phyloP scores from a whole-genome alignment of 2,797 vertebrate species.

The Ictinia mississippiensis region DNA sequence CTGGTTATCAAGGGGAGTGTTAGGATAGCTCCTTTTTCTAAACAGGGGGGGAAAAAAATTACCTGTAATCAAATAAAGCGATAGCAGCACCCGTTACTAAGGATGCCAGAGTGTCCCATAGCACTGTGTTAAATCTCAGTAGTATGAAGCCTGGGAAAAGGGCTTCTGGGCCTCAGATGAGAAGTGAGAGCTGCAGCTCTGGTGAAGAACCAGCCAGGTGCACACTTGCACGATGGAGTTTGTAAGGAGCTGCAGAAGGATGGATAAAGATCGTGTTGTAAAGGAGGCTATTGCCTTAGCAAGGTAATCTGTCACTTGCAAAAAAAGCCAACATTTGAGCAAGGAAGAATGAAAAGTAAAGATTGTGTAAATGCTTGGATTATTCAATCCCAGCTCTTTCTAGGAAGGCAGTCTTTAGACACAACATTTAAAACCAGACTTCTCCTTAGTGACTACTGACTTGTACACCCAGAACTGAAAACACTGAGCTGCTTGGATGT shows the following conservation, averaged over 20 bases:
- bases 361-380: neutral
- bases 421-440: neutral
- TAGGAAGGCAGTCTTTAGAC: neutral
- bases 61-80: neutral
- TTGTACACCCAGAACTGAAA: neutral
- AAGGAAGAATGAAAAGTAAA: neutral
- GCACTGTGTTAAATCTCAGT: neutral
- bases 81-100: neutral
- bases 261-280: neutral
- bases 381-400: neutral
- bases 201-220: neutral
- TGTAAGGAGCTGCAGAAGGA: neutral
- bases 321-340: neutral
- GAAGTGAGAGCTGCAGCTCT: neutral
- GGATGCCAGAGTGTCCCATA: neutral
- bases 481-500: neutral
- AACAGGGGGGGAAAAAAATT: fast-evolving
- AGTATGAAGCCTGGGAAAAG: neutral
- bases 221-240: fast-evolving
- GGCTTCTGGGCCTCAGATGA: neutral
- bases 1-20: neutral
- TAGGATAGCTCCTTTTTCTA: neutral
- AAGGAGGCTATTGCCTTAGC: neutral
- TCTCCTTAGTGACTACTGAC: neutral
- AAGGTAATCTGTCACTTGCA: neutral